phyloP scores from a whole-genome alignment of 2,888 invertebrate genomes.

The Drosophila pseudotakahashii region DNA sequence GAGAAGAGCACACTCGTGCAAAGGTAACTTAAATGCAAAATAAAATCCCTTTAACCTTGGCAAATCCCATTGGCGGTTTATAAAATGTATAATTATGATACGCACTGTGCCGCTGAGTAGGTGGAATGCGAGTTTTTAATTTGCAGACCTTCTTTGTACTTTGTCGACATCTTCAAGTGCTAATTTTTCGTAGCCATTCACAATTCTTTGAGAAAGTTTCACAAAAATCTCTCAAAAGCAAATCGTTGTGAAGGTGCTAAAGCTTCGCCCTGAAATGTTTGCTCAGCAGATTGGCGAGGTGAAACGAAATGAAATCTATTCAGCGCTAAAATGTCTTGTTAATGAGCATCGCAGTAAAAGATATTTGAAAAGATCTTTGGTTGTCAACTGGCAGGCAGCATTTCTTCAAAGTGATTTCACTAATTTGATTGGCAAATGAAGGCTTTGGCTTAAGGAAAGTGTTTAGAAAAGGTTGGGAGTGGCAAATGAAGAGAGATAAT shows the following conservation, averaged over 20 bases:
- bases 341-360: conserved; percentile 27
- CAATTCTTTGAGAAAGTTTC: conserved; percentile 63
- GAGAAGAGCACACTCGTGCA: conserved; percentile 13
- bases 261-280: conserved; percentile 33
- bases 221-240: conserved; percentile 50
- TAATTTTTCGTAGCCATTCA: conserved; percentile 39
- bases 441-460: conserved; percentile 7
- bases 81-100: conserved; percentile 16
- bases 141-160: conserved; percentile 13
- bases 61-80: neutral
- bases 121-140: conserved; percentile 30
- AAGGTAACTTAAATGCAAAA: conserved; percentile 24
- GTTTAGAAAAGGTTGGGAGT: neutral
- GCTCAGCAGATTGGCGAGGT: conserved; percentile 25
- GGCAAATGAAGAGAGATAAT: neutral
- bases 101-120: conserved; percentile 22
- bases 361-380: conserved; percentile 29
- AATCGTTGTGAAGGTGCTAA: conserved; percentile 62
- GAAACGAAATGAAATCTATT: conserved; percentile 38
- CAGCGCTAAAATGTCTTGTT: conserved; percentile 26
- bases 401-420: conserved; percentile 26
- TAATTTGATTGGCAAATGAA: conserved; percentile 33
- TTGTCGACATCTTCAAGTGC: conserved; percentile 22
- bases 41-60: conserved; percentile 26
- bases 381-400: neutral